These are phyloP conservation scores for Drosophila aldrichi DNA, from an alignment of 2,888 invertebrate species.

Conservation along the genomic window DNA sequence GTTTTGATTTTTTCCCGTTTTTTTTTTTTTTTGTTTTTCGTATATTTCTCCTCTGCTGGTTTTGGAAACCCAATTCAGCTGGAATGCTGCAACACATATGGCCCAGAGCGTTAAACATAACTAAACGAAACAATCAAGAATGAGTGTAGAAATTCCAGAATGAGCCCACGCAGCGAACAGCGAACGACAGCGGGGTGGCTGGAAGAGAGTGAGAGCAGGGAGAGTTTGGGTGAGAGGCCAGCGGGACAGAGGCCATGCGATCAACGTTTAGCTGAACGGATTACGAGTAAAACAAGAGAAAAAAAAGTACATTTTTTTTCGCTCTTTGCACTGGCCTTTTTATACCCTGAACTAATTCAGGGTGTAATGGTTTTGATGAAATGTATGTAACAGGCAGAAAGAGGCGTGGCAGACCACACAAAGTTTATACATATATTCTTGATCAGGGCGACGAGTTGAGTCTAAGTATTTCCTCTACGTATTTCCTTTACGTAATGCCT, in stretches of 20 bases:
- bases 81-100: constrained; percentile 78
- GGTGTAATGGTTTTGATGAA: too few relatives aligned
- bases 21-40: constrained; percentile 30
- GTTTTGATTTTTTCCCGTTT: constrained; percentile 55
- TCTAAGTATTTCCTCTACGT: too few relatives aligned
- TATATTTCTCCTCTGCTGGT: constrained; percentile 8
- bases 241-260: constrained; percentile 36
- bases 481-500: too few relatives aligned
- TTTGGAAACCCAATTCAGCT: constrained; percentile 76
- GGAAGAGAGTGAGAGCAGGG: not conserved
- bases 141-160: constrained; percentile 83
- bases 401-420: too few relatives aligned
- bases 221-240: not conserved
- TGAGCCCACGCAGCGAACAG: constrained; percentile 77
- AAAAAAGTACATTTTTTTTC: constrained; percentile 21
- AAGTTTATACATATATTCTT: too few relatives aligned
- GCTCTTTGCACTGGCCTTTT: constrained; percentile 24
- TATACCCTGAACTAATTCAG: too few relatives aligned
- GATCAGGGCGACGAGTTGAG: too few relatives aligned
- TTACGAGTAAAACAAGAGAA: constrained; percentile 52
- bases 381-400: too few relatives aligned
- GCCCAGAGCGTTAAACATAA: constrained; percentile 80
- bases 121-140: constrained; percentile 81
- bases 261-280: constrained; percentile 73
- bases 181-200: constrained; percentile 7